Conservation (phyloP, 2,113 vertebrate species). For the Loxodonta africana region DNA sequence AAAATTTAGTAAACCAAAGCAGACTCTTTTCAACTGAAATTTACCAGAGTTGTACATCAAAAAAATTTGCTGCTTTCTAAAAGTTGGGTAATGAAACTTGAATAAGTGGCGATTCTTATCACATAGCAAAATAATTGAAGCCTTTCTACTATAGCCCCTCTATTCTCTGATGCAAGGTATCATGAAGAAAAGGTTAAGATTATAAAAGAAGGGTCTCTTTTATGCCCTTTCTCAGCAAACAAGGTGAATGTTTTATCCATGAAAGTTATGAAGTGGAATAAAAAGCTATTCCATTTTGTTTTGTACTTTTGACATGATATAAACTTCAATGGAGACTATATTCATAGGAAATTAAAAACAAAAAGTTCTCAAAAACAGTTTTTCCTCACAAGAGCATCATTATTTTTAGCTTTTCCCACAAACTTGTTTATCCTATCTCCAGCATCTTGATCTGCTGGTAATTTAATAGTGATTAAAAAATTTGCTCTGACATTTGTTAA, state of each 20-base stretch:
- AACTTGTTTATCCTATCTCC: background rate
- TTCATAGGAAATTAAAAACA: conserved; percentile 65
- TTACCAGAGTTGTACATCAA: background rate
- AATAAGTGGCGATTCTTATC: conserved; percentile 25
- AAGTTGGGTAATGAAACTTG: background rate
- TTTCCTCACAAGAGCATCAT: conserved; percentile 44
- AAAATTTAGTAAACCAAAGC: conserved; percentile 8
- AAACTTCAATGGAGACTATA: conserved; percentile 68
- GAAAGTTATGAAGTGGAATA: conserved; percentile 72
- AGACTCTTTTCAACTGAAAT: conserved; percentile 34
- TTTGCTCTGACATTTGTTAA: background rate
- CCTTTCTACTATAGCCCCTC: background rate
- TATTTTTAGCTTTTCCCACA: conserved; percentile 39
- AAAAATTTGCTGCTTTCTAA: background rate
- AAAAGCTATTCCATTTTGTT: conserved; percentile 71
- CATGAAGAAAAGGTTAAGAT: conserved; percentile 58
- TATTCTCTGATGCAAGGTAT: conserved; percentile 17
- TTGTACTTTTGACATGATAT: conserved; percentile 70
- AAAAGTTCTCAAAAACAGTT: conserved; percentile 48
- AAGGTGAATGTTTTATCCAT: conserved; percentile 70
- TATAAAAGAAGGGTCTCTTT: conserved; percentile 25
- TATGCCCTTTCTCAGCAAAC: conserved; percentile 48
- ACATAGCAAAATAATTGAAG: conserved; percentile 40
- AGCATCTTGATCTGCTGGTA: conserved; percentile 8
- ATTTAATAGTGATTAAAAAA: conserved; percentile 39